These are phyloP conservation scores for Ctenoplectra terminalis DNA, from an alignment of 1,140 invertebrate species.

Conservation along the genomic window DNA sequence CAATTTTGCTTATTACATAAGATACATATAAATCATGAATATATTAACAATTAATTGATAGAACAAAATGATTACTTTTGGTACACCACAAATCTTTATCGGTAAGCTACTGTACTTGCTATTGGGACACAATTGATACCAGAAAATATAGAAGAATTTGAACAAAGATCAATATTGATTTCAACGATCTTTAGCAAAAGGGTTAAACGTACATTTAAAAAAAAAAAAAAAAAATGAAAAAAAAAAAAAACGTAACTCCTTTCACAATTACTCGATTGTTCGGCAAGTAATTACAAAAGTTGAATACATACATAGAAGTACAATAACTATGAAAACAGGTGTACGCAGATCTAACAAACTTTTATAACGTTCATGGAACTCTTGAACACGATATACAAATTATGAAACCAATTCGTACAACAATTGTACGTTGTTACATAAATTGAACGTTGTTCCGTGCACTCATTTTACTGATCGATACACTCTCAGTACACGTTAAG, in stretches of 20 bases:
- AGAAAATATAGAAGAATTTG: neutral
- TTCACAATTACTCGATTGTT: constrained; percentile 19
- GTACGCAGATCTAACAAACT: constrained; percentile 1
- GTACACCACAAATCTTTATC: no score
- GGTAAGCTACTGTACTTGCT: no score
- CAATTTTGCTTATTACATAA: no score
- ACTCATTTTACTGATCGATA: neutral
- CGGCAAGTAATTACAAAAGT: constrained; percentile 13
- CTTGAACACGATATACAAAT: constrained; percentile 8
- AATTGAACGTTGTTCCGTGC: constrained; percentile 11
- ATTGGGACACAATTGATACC: neutral
- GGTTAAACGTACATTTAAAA: neutral
- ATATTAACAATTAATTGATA: no score
- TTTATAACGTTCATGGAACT: neutral
- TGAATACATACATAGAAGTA: neutral
- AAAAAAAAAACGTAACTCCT: neutral
- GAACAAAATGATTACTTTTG: no score
- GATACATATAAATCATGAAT: no score
- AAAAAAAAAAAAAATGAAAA: neutral
- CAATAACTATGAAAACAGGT: constrained; percentile 18
- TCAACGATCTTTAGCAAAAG: neutral
- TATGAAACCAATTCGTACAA: constrained; percentile 24
- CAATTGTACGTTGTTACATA: neutral
- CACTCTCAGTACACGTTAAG: constrained; percentile 5
- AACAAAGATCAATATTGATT: neutral